Percentiles rank a stretch among this genome's conserved stretches.
Conservation (phyloP, 1,140 invertebrate species). For the Oedothorax gibbosus region DNA sequence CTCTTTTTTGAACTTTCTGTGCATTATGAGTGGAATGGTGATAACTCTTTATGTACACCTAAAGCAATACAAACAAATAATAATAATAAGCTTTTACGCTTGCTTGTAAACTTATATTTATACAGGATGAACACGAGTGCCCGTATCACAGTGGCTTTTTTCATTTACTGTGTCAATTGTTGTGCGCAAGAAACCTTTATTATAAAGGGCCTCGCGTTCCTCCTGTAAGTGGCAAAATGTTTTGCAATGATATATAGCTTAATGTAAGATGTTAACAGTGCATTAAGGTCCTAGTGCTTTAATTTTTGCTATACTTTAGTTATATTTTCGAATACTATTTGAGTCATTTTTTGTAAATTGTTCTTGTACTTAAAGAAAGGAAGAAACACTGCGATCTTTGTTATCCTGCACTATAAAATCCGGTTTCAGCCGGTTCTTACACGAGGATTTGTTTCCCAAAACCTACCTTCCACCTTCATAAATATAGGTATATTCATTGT, state of each 20-base stretch:
- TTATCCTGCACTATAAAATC: slow-evolving; percentile 40
- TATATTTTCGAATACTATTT: slow-evolving; percentile 48
- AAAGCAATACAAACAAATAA: slow-evolving; percentile 57
- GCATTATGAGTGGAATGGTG: slow-evolving; percentile 50
- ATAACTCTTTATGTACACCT: slow-evolving; percentile 58
- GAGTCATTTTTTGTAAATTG: slow-evolving; percentile 46
- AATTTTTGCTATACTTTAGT: slow-evolving; percentile 59
- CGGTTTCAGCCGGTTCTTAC: neutral
- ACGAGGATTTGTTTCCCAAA: neutral
- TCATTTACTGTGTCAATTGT: neutral
- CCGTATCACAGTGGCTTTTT: neutral
- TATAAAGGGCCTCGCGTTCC: neutral
- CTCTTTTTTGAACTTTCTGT: slow-evolving; percentile 50
- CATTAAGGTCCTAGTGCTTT: slow-evolving; percentile 54
- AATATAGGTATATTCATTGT: neutral
- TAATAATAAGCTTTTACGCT: slow-evolving; percentile 43
- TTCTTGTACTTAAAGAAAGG: slow-evolving; percentile 11
- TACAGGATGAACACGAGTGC: neutral
- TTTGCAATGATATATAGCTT: slow-evolving; percentile 51
- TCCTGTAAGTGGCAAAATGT: slow-evolving; percentile 11
- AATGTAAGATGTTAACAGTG: slow-evolving; percentile 41
- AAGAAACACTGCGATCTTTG: slow-evolving; percentile 47
- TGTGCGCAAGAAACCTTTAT: no score
- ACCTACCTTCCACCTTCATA: neutral
- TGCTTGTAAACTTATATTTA: slow-evolving; percentile 22